These are phyloP conservation scores for Theocolax elegans DNA, from an alignment of 1,140 invertebrate species.

Conservation along the genomic window DNA sequence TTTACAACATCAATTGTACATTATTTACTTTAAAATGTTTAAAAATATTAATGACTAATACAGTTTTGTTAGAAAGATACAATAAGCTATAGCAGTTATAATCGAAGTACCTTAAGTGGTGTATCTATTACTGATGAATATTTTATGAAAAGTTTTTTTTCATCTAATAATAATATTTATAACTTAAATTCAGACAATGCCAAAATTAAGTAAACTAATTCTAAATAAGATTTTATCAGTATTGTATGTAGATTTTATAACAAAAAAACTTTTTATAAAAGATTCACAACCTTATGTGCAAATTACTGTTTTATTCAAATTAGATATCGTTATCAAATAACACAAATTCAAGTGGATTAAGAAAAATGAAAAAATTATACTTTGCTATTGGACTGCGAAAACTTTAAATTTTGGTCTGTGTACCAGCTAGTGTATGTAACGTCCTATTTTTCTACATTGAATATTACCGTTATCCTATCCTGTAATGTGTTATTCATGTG, in stretches of 20 bases:
- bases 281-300: neutral
- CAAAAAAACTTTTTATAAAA: neutral
- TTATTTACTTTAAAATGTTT: neutral
- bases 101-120: neutral
- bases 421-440: conserved; percentile 46
- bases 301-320: conserved; percentile 23
- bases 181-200: too few species aligned
- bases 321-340: conserved; percentile 26
- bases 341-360: neutral
- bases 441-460: conserved; percentile 62
- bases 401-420: conserved; percentile 38
- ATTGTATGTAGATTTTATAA: neutral
- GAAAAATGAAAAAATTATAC: conserved; percentile 31
- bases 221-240: conserved; percentile 7
- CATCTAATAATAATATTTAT: too few species aligned
- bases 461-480: conserved; percentile 51
- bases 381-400: conserved; percentile 35
- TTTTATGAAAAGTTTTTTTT: conserved; percentile 1
- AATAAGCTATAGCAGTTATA: too few species aligned
- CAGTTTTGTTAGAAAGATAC: neutral
- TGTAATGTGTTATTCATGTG: conserved; percentile 37
- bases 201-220: too few species aligned
- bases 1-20: too few species aligned
- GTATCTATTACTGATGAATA: neutral
- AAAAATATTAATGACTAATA: neutral